phyloP scores from a whole-genome alignment of 1,140 invertebrate genomes.

The Aplysia californica region DNA sequence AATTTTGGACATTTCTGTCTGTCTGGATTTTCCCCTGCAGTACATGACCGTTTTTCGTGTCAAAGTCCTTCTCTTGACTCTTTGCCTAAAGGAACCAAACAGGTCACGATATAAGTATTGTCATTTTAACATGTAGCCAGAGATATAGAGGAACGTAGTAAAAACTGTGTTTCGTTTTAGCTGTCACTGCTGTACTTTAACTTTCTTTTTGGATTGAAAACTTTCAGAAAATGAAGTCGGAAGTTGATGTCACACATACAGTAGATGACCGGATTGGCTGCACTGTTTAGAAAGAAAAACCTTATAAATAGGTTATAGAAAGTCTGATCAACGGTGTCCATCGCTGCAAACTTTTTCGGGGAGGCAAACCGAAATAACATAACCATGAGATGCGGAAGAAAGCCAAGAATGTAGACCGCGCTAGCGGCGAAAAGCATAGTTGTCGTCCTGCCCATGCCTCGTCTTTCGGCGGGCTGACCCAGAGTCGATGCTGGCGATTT shows the following conservation, averaged over 20 bases:
- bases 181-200: too few species aligned
- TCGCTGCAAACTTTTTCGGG: slow-evolving; percentile 26
- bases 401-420: slow-evolving; percentile 42
- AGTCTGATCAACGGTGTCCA: slow-evolving; percentile 3
- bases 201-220: too few species aligned
- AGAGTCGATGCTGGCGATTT: neutral
- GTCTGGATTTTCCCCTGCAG: too few species aligned
- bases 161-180: too few species aligned
- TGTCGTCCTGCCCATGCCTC: slow-evolving; percentile 24
- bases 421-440: slow-evolving; percentile 48
- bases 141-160: too few species aligned
- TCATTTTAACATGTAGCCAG: too few species aligned
- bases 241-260: slow-evolving; percentile 45
- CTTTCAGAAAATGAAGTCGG: slow-evolving; percentile 34
- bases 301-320: slow-evolving; percentile 38
- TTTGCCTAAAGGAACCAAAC: too few species aligned
- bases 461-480: neutral
- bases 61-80: too few species aligned
- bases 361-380: slow-evolving; percentile 31
- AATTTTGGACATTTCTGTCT: too few species aligned
- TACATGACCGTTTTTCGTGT: too few species aligned
- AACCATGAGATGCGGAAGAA: slow-evolving; percentile 43
- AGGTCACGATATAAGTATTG: too few species aligned
- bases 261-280: slow-evolving; percentile 49
- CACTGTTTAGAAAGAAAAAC: slow-evolving; percentile 50